Conservation (phyloP, 2,888 invertebrate genomes). For the Noctuana brunneofusca region DNA sequence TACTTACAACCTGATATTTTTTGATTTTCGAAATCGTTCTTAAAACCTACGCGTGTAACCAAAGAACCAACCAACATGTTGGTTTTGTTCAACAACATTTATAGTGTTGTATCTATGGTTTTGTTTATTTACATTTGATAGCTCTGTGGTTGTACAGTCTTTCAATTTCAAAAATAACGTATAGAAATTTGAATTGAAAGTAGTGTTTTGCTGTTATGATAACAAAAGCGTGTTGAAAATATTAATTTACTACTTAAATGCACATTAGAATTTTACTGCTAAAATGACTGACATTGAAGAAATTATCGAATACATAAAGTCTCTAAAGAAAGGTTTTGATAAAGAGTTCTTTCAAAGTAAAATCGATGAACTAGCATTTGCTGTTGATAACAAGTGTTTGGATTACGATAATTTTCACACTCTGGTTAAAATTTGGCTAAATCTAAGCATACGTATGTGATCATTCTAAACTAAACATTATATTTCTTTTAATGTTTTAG, state of each 20-base stretch:
- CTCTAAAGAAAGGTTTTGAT: conserved; percentile 71
- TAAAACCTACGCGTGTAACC: too few species aligned
- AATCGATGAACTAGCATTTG: conserved; percentile 63
- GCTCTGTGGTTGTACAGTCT: too few species aligned
- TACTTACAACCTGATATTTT: too few species aligned
- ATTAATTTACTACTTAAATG: too few species aligned
- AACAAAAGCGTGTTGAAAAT: too few species aligned
- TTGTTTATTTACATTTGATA: too few species aligned
- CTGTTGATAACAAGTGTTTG: conserved; percentile 62
- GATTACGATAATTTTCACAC: conserved; percentile 67
- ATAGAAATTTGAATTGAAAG: neutral
- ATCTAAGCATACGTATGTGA: conserved; percentile 74
- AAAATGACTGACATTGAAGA: conserved; percentile 69
- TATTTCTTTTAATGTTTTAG: neutral
- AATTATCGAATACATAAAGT: conserved; percentile 70
- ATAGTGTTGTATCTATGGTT: too few species aligned
- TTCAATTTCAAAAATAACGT: conserved; percentile 5
- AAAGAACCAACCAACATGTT: too few species aligned
- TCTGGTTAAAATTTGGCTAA: conserved; percentile 75
- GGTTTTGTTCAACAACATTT: too few species aligned
- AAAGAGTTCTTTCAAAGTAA: conserved; percentile 72
- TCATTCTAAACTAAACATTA: conserved; percentile 23
- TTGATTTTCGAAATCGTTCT: too few species aligned
- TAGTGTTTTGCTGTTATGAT: neutral
- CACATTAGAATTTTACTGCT: neutral